Base-by-base conservation (phyloP, 2,797 vertebrate genomes). In the Nasua narica region DNA sequence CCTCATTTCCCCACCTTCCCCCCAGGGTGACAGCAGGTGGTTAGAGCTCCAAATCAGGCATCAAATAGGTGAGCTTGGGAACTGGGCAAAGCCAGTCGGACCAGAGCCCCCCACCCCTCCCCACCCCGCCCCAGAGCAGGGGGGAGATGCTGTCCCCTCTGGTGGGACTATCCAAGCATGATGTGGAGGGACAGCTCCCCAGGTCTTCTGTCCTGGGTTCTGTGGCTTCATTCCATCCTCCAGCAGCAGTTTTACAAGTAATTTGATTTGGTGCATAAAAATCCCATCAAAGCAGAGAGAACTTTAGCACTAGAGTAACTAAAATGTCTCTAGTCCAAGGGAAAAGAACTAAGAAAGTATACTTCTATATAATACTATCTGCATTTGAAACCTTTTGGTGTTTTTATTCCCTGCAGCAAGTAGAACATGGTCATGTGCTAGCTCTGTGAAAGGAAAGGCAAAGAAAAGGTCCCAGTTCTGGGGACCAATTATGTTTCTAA, bases 191-290 rank as follows among this genome's bases (percentile, higher is more conserved):
- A 18, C 60, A 74, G 48, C 19, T 37, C 21, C n/a, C 5, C 4
- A 0, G 6, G 35, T 16, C 87, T 92, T 35, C 43, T 43, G 7
- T 54, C 70, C 46, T 27, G 1, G 6, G 32, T 50, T 70, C 78
- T 60, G 32, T 2, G 7, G 25, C 56, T 82, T 62, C 77, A 29
- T n/a, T 7, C 37, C 58, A 5, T 46, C 82, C 52, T 78, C 67
- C 32, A 21, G 48, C 65, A 69, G 79, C 32, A 32, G 70, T 32
- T 56, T 27, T 65, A 19, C 56, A 48, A 62, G 62, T 32, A 8
- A 15, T 91, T 93, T 83, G 87, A 87, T 72, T 91, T 87, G 29
- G 35, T 95, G 46, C 79, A 11, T 56, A 85, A 82, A 81, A 77
- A 35, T 78, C 23, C 72, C 52, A 23, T 70, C 69, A 52, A 67